Percentiles rank a stretch among this genome's conserved stretches.
These are phyloP conservation scores for Frankliniella fusca DNA, from an alignment of 2,888 invertebrate genomes.

Conservation along the genomic window DNA sequence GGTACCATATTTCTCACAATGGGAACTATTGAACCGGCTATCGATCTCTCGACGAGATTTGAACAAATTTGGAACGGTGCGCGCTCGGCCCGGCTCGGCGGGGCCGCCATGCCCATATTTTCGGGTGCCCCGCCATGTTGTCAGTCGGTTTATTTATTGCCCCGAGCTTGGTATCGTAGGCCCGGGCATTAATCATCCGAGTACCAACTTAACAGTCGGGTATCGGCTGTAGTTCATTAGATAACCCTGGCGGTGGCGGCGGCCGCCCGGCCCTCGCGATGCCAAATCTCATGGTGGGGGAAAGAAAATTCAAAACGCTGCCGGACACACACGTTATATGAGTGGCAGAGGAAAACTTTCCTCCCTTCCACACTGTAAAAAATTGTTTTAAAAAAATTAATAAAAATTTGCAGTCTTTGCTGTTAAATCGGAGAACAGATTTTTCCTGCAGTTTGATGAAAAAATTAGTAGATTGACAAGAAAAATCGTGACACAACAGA, in stretches of 20 bases:
- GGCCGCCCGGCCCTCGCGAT: not conserved
- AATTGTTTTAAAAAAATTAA: too few relatives aligned
- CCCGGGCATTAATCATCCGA: constrained; percentile 16
- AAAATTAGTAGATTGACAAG: too few relatives aligned
- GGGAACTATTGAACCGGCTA: not conserved
- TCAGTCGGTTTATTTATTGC: constrained; percentile 20
- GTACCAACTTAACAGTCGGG: constrained; percentile 26
- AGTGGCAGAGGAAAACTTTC: not conserved
- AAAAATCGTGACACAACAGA: too few relatives aligned
- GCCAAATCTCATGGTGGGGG: not conserved
- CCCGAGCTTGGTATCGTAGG: constrained; percentile 21
- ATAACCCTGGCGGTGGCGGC: not conserved
- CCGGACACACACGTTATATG: too few relatives aligned
- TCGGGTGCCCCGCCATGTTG: constrained; percentile 1
- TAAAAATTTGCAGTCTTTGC: too few relatives aligned
- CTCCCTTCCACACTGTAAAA: too few relatives aligned
- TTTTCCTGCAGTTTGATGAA: too few relatives aligned
- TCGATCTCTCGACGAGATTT: constrained; percentile 9
- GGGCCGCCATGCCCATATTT: constrained; percentile 20
- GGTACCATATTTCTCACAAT: not conserved
- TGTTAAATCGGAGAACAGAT: too few relatives aligned
- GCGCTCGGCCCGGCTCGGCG: too few relatives aligned
- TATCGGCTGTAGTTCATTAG: constrained; percentile 19
- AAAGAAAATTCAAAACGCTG: not conserved
- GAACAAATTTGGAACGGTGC: constrained; percentile 18